Evolutionary conservation across 2,113 vertebrate genomes (phyloP), one percentile per base, ranked within the genome.

Genomic region (Heliornis fulica): DNA sequence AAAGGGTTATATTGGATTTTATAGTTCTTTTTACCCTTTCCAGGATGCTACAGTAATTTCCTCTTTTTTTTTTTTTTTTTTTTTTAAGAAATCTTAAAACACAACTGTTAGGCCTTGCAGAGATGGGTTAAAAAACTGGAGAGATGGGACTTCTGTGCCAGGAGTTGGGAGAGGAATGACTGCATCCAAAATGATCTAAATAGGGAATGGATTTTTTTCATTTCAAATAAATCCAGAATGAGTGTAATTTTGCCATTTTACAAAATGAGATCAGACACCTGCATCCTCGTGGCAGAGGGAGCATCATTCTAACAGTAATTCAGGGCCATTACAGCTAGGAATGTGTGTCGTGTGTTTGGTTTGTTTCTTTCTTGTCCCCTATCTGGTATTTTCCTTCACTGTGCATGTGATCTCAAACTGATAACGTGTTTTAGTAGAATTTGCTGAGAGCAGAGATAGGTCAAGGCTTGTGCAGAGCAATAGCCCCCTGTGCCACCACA

Each of bases 221-320:
- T 93, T 86, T 51, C 50, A 68, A 60, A 63, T 61, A 51, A 76
- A 86, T 32, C 10, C 40, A 53, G 53, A 76, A 64, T 48, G n/a
- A 90, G 32, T 81, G 48, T 68, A 66, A 53, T 93, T 93, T 94
- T 83, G 56, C 43, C 75, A 1, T 71, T 94, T 51, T 74, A 60
- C 13, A 22, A 34, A 86, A 74, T 40, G 34, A 71, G 46, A 43
- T 74, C 56, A 75, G 34, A 53, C 25, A 68, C 32, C 53, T 66
- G 51, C 51, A 19, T 68, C 26, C 34, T 81, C 4, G 1, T 90
- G 71, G 38, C 54, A 89, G 34, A 43, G 59, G 11, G 13, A 74
- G 5, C 13, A 8, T 71, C 3, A 0, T 66, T 72, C 54, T 57
- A n/a, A 16, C 50, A 57, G 64, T 63, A 69, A 34, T 79, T 85